phyloP scores from a whole-genome alignment of 2,888 invertebrate genomes.

The Platypus cylindrus region DNA sequence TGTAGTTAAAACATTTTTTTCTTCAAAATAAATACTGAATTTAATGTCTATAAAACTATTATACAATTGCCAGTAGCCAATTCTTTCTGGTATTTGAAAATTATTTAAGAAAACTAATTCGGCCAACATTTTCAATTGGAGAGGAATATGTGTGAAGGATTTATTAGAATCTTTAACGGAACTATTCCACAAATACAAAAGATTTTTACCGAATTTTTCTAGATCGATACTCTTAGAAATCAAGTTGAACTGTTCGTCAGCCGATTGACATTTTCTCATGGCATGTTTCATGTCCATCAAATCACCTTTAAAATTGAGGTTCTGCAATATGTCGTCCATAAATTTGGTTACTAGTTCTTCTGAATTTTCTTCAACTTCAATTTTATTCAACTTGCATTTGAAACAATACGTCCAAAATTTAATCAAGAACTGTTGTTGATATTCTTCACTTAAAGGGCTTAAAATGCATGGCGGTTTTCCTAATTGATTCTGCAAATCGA shows the following conservation, averaged over 20 bases:
- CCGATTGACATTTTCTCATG: slow-evolving; percentile 2
- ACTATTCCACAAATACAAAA: background rate
- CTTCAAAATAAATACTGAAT: slow-evolving; percentile 8
- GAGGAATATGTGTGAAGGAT: slow-evolving; percentile 7
- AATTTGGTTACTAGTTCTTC: background rate
- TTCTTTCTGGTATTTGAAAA: slow-evolving; percentile 1
- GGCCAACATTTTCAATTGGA: slow-evolving; percentile 9
- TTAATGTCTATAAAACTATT: slow-evolving; percentile 6
- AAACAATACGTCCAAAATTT: slow-evolving; percentile 8
- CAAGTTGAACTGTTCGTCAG: background rate
- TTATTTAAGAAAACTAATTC: slow-evolving; percentile 6
- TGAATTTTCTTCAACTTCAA: background rate
- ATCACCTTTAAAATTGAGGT: too few species aligned
- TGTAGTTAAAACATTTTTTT: slow-evolving; percentile 3
- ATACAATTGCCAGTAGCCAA: slow-evolving; percentile 5
- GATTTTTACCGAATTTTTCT: too few species aligned
- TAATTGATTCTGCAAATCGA: slow-evolving; percentile 4
- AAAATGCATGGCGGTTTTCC: slow-evolving; percentile 3
- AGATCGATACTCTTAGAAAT: background rate
- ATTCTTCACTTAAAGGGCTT: slow-evolving; percentile 6
- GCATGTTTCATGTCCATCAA: background rate
- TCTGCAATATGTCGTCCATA: too few species aligned
- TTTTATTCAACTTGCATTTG: too few species aligned
- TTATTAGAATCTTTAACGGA: background rate
- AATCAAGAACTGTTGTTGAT: slow-evolving; percentile 6